phyloP scores from a whole-genome alignment of 2,797 vertebrate species.

The Lateolabrax maculatus region DNA sequence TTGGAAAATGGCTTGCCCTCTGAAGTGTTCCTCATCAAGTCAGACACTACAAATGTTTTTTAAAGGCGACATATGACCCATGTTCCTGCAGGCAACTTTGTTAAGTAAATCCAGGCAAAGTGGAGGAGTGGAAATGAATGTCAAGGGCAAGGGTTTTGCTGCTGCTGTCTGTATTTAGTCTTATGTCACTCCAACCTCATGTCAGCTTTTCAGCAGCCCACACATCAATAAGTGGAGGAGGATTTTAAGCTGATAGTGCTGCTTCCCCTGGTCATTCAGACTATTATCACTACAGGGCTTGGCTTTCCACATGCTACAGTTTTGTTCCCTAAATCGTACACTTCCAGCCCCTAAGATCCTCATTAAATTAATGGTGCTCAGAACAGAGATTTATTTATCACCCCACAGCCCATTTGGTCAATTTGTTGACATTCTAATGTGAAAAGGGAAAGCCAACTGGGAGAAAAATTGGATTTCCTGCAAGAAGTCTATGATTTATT shows the following conservation, averaged over 20 bases:
- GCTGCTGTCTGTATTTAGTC: slow-evolving; percentile 26
- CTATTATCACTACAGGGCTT: slow-evolving; percentile 49
- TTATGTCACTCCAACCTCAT: slow-evolving; percentile 41
- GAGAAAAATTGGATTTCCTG: slow-evolving; percentile 67
- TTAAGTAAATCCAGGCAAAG: slow-evolving; percentile 56
- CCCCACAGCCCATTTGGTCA: slow-evolving; percentile 53
- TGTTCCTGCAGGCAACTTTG: slow-evolving; percentile 41
- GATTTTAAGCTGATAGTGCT: slow-evolving; percentile 40
- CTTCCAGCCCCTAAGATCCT: slow-evolving; percentile 37
- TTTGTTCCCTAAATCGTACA: slow-evolving; percentile 13
- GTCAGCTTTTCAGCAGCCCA: slow-evolving; percentile 52
- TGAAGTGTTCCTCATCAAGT: slow-evolving; percentile 41
- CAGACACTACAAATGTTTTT: slow-evolving; percentile 42
- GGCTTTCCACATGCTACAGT: slow-evolving; percentile 19
- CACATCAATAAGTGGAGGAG: slow-evolving; percentile 55
- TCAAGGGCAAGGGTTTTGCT: slow-evolving; percentile 23
- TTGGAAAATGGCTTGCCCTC: slow-evolving; percentile 20
- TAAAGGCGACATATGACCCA: slow-evolving; percentile 20
- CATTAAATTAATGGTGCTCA: slow-evolving; percentile 50
- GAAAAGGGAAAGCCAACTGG: slow-evolving; percentile 49
- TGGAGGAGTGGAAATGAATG: slow-evolving; percentile 56
- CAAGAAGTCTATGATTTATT: slow-evolving; percentile 53
- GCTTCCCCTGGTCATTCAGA: slow-evolving; percentile 46
- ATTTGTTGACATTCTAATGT: slow-evolving; percentile 69
- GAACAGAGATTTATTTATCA: slow-evolving; percentile 49